A percentile compares a stretch with the other conserved stretches of the same genome.
Evolutionary conservation across 2,888 invertebrate genomes (phyloP).

Genomic region (Mesoligia furuncula): DNA sequence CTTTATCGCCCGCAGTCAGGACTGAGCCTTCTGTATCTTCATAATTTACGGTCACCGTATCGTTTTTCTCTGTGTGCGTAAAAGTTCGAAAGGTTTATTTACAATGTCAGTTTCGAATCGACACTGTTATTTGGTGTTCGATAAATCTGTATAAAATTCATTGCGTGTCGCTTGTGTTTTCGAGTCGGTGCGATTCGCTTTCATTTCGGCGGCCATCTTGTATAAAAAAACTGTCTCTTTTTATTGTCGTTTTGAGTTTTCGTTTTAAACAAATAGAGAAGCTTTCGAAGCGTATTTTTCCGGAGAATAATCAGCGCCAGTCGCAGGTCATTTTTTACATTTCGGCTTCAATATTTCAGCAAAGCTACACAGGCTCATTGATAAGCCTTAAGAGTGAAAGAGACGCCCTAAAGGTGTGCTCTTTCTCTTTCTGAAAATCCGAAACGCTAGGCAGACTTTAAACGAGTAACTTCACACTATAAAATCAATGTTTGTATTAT

Average conservation of each 20-base stretch:
- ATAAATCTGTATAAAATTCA: conserved; percentile 49
- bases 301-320: neutral
- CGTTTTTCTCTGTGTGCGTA: conserved; percentile 49
- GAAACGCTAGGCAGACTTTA: neutral
- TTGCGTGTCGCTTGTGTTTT: conserved; percentile 45
- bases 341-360: neutral
- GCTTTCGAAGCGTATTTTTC: conserved; percentile 13
- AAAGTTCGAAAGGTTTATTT: conserved; percentile 61
- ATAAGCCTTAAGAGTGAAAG: neutral
- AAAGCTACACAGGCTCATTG: neutral
- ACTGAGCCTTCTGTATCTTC: conserved; percentile 35
- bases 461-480: neutral
- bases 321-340: neutral
- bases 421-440: neutral
- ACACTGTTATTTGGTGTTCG: conserved; percentile 54
- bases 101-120: conserved; percentile 62
- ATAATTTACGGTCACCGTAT: conserved; percentile 38
- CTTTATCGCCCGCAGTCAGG: conserved; percentile 6
- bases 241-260: neutral
- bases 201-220: conserved; percentile 35
- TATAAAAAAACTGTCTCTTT: conserved; percentile 15
- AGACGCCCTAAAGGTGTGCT: neutral
- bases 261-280: conserved; percentile 9
- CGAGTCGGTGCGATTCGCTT: conserved; percentile 27
- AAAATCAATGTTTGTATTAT: conserved; percentile 38